Percentiles rank a stretch among this genome's conserved stretches.
phyloP scores from a whole-genome alignment of 30 jellyfish, hydroid and myxozoan genomes.

The Aurelia aurita complex sp. Pacific region DNA sequence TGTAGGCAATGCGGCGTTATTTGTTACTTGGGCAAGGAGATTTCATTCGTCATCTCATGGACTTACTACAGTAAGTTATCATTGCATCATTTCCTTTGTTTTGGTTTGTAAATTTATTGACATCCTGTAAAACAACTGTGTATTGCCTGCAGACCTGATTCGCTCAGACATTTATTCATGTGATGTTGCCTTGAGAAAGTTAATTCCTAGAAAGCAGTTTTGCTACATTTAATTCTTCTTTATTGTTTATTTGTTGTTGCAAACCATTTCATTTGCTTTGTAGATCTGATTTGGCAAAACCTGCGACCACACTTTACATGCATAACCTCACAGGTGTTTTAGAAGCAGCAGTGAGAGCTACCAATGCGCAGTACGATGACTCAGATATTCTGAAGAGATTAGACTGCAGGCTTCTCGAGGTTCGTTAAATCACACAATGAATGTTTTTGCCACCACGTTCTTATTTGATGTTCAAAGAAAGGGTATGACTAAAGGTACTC shows the following conservation, averaged over 20 bases:
- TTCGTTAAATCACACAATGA: background rate
- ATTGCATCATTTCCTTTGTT: too few relatives aligned
- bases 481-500: too few relatives aligned
- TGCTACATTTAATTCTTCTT: too few relatives aligned
- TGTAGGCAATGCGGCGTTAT: slow-evolving; percentile 98
- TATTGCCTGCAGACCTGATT: too few relatives aligned
- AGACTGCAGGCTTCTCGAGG: slow-evolving; percentile 98
- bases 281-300: slow-evolving; percentile 95
- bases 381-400: slow-evolving; percentile 88
- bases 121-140: too few relatives aligned
- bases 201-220: too few relatives aligned
- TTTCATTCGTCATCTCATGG: slow-evolving; percentile 98
- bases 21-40: slow-evolving; percentile 99
- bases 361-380: slow-evolving; percentile 99
- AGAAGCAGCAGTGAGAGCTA: slow-evolving; percentile 96
- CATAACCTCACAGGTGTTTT: slow-evolving; percentile 93
- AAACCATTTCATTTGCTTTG: background rate
- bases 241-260: too few relatives aligned
- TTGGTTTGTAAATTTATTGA: too few relatives aligned
- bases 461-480: too few relatives aligned
- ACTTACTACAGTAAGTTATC: slow-evolving; percentile 84
- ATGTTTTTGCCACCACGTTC: too few relatives aligned
- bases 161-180: too few relatives aligned
- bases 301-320: slow-evolving; percentile 94
- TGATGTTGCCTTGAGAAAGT: too few relatives aligned